A percentile compares a stretch with the other conserved stretches of the same genome.
phyloP scores from a whole-genome alignment of 2,888 invertebrate genomes.

The Sinodicranocentrus sp. region DNA sequence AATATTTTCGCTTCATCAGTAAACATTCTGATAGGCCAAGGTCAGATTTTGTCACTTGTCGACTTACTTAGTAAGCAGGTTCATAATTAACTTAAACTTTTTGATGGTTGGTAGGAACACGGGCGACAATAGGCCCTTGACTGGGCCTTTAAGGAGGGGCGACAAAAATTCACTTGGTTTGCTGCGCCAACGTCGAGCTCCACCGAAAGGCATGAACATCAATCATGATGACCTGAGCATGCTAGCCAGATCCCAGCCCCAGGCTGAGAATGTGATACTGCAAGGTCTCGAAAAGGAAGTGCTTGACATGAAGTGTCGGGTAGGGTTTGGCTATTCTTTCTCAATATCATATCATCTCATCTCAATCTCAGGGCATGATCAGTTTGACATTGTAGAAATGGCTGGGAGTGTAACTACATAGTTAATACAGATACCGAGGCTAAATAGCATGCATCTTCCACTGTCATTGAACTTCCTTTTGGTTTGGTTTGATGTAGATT shows the following conservation, averaged over 20 bases:
- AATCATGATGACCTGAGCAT: conserved; percentile 97
- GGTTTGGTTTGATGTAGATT: conserved; percentile 84
- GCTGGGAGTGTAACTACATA: conserved; percentile 16
- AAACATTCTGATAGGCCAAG: conserved; percentile 10
- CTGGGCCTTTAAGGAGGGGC: conserved; percentile 80
- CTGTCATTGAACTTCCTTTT: conserved; percentile 33
- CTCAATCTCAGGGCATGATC: background rate
- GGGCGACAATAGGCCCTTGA: conserved; percentile 88
- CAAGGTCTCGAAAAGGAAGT: conserved; percentile 96
- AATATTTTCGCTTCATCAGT: background rate
- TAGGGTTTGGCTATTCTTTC: conserved; percentile 81
- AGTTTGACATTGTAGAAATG: conserved; percentile 1
- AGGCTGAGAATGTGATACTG: conserved; percentile 90
- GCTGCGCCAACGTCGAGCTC: conserved; percentile 84
- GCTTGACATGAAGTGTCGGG: conserved; percentile 96
- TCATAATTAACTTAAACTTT: conserved; percentile 56
- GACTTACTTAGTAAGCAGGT: background rate
- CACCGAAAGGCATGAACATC: conserved; percentile 98
- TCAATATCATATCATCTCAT: too few relatives aligned
- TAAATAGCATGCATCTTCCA: background rate
- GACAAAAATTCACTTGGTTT: conserved; percentile 77
- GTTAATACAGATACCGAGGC: background rate
- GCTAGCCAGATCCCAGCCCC: conserved; percentile 88
- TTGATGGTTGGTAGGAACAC: conserved; percentile 83
- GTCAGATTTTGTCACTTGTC: conserved; percentile 18